A percentile compares a stretch with the other conserved stretches of the same genome.
phyloP scores from a whole-genome alignment of 2,888 invertebrate genomes.

The Sinodicranocentrus sp. region DNA sequence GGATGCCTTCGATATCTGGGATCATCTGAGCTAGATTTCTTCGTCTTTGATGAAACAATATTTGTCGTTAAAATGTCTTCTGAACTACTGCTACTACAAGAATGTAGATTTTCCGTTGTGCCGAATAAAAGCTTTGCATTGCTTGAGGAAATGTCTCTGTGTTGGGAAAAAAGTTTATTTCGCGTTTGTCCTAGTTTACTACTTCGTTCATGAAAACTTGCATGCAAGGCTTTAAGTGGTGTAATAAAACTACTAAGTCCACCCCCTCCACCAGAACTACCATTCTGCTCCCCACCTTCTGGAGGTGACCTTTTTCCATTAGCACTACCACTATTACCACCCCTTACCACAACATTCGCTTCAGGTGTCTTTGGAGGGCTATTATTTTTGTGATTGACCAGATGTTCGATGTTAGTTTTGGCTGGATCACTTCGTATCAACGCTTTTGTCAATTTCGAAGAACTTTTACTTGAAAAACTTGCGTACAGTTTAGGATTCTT shows the following conservation, averaged over 20 bases:
- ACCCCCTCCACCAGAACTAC: slow-evolving; percentile 35
- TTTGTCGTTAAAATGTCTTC: slow-evolving; percentile 53
- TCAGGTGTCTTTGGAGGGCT: slow-evolving; percentile 41
- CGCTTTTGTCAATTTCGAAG: slow-evolving; percentile 69
- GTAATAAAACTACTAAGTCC: slow-evolving; percentile 69
- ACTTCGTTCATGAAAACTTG: slow-evolving; percentile 72
- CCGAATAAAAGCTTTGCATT: slow-evolving; percentile 65
- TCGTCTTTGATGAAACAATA: slow-evolving; percentile 53
- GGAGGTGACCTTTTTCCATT: slow-evolving; percentile 50
- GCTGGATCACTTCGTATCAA: slow-evolving; percentile 72
- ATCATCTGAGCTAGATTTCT: slow-evolving; percentile 30
- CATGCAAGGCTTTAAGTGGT: slow-evolving; percentile 72
- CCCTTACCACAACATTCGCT: neutral
- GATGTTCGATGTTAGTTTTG: slow-evolving; percentile 75
- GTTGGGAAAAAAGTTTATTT: slow-evolving; percentile 70
- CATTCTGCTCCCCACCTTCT: slow-evolving; percentile 49
- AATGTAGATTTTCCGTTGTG: slow-evolving; percentile 63
- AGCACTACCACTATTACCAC: slow-evolving; percentile 10
- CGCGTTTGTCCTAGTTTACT: slow-evolving; percentile 71
- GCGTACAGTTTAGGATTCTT: slow-evolving; percentile 73
- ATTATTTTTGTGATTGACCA: slow-evolving; percentile 67
- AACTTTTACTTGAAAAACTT: slow-evolving; percentile 73
- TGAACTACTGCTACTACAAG: slow-evolving; percentile 56
- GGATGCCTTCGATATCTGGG: too few species aligned
- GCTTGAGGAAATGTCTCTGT: slow-evolving; percentile 62